Percentiles rank a stretch among this genome's conserved stretches.
These are phyloP conservation scores for Melanitta fusca DNA, from an alignment of 2,797 vertebrate genomes.

Conservation along the genomic window DNA sequence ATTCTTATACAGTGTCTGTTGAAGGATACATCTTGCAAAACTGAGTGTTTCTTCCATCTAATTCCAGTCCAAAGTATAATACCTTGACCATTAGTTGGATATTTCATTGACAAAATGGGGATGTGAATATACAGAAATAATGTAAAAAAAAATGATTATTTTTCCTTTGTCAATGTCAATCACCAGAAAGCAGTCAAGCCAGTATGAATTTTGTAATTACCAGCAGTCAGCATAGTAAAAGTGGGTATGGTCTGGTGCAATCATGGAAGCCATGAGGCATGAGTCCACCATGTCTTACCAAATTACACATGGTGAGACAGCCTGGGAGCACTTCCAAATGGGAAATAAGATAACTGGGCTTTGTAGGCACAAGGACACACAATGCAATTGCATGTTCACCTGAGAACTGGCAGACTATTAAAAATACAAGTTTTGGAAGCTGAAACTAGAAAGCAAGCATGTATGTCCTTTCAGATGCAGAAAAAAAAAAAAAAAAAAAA, in stretches of 20 bases:
- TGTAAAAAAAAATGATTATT: not conserved
- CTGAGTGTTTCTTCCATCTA: not conserved
- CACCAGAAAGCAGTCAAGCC: not conserved
- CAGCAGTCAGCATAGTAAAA: not conserved
- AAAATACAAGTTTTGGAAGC: slow-evolving; percentile 5
- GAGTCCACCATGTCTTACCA: not conserved
- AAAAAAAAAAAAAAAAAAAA: not conserved
- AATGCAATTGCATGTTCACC: not conserved
- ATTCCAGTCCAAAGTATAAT: not conserved
- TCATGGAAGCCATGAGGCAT: not conserved
- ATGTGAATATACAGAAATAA: not conserved
- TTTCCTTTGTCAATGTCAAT: not conserved
- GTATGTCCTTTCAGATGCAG: not conserved
- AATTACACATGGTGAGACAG: not conserved
- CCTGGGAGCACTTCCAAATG: not conserved
- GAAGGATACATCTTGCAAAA: not conserved
- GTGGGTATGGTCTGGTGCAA: not conserved
- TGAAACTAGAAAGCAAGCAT: not conserved
- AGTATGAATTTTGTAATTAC: not conserved
- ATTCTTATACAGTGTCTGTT: not conserved
- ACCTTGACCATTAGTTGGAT: not conserved
- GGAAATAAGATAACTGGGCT: not conserved
- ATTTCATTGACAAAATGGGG: not conserved
- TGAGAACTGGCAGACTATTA: not conserved
- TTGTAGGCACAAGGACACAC: not conserved